Evolutionary conservation across 2,797 vertebrate genomes (phyloP), one percentile per base, ranked within the genome.

Genomic region (Manis crassicaudata): DNA sequence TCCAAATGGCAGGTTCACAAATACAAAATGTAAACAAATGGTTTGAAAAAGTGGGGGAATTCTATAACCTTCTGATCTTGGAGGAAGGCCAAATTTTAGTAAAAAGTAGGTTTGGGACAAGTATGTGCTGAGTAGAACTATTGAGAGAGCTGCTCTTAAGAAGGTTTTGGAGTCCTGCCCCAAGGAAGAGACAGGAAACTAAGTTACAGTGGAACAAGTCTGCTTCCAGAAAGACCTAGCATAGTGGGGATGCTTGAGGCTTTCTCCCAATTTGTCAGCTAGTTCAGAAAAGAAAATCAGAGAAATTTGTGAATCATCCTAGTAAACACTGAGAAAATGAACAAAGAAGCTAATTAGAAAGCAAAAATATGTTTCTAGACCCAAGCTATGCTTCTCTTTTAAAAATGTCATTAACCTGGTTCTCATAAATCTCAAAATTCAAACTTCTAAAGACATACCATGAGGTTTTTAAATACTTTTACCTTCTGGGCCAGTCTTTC

Each of bases 351-450:
- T 40, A 88, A 83, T 84, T 84, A 77, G 86, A 89, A 96, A 97
- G 21, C 52, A 56, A n/a, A 85, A 84, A 10, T 58, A 56, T 37
- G 11, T 46, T 96, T 92, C 35, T 68, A 92, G 54, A 96, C 52
- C 29, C 75, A 88, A 87, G 35, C 9, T 43, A 40, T 46, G 2
- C 32, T 83, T 87, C 63, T 85, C 40, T 88, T 93, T 90, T 18
- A 63, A 95, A 97, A 96, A 67, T 75, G 95, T 27, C 50, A 58
- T 94, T 91, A 93, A 68, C 67, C 58, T 96, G 81, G 32, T 94
- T 96, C 96, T 96, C 40, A 72, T 75, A 92, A 92, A 89, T 87
- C 40, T 90, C 80, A 80, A 90, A 90, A 89, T 86, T 52, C 67
- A 87, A 65, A 89, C 21, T 96, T 76, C 56, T 92, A 58, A 97